phyloP scores from a whole-genome alignment of 2,113 vertebrate genomes.

The Leptosomus discolor region DNA sequence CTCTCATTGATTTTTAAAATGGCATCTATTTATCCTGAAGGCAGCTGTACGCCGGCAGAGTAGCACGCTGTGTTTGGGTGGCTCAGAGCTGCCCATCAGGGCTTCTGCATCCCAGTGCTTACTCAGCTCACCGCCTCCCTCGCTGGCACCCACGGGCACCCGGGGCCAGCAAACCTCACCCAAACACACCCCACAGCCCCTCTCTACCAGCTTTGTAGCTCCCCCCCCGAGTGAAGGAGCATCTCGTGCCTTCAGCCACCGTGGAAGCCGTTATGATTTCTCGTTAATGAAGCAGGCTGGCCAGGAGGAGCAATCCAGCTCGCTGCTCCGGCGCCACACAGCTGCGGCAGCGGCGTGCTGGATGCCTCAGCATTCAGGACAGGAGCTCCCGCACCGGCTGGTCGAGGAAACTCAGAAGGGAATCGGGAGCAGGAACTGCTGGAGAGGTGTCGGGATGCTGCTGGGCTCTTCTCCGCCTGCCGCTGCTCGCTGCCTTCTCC shows the following conservation, averaged over 20 bases:
- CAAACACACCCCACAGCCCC: fast-evolving
- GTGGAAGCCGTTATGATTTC: neutral
- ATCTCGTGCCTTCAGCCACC: neutral
- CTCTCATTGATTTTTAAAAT: constrained; percentile 12
- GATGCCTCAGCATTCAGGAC: neutral
- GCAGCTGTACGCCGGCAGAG: neutral
- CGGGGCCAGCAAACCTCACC: neutral
- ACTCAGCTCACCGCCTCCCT: neutral
- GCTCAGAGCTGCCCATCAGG: neutral
- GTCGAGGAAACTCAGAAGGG: neutral
- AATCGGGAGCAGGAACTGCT: fast-evolving
- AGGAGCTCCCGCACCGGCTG: neutral
- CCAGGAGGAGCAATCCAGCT: neutral
- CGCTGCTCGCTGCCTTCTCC: neutral
- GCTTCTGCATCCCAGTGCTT: neutral
- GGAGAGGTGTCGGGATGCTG: neutral
- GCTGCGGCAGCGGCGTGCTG: neutral
- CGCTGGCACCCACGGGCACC: neutral
- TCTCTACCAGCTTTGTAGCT: neutral
- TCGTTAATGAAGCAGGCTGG: neutral
- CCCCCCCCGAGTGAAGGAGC: neutral
- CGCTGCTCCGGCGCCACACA: neutral
- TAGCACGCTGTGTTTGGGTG: fast-evolving
- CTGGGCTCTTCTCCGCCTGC: neutral
- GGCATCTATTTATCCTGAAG: neutral